Conservation (phyloP, 1,140 invertebrate genomes). For the Cataglyphis hispanica region DNA sequence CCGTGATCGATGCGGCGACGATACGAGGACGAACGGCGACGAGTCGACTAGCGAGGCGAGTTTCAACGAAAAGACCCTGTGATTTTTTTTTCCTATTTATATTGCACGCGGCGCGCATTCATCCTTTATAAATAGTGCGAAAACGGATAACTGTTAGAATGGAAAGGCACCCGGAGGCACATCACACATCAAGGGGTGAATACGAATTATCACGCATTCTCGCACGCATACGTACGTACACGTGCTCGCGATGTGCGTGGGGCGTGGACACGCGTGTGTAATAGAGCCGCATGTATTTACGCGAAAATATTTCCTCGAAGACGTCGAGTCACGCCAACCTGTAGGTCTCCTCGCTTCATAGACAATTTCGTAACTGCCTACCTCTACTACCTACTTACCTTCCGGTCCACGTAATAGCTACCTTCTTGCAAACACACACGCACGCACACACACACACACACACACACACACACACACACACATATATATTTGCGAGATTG, state of each 20-base stretch:
- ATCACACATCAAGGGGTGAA: neutral
- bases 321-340: slow-evolving; percentile 77
- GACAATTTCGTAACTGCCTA: slow-evolving; percentile 69
- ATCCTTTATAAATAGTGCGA: slow-evolving; percentile 72
- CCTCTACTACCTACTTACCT: slow-evolving; percentile 41
- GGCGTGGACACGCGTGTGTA: neutral
- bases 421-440: neutral
- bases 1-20: slow-evolving; percentile 55
- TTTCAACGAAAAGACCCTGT: neutral
- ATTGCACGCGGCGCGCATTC: slow-evolving; percentile 63
- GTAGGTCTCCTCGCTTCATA: slow-evolving; percentile 72
- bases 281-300: slow-evolving; percentile 60
- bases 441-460: too few species aligned
- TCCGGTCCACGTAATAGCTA: slow-evolving; percentile 52
- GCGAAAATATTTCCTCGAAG: slow-evolving; percentile 68
- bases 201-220: neutral
- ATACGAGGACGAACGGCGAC: slow-evolving; percentile 10
- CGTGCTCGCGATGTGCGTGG: slow-evolving; percentile 1
- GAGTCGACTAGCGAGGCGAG: slow-evolving; percentile 25
- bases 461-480: neutral
- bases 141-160: slow-evolving; percentile 60
- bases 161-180: slow-evolving; percentile 5
- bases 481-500: slow-evolving; percentile 19
- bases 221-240: neutral
- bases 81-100: slow-evolving; percentile 73